Conservation (phyloP, 2,797 vertebrate genomes). For the Fratercula arctica region DNA sequence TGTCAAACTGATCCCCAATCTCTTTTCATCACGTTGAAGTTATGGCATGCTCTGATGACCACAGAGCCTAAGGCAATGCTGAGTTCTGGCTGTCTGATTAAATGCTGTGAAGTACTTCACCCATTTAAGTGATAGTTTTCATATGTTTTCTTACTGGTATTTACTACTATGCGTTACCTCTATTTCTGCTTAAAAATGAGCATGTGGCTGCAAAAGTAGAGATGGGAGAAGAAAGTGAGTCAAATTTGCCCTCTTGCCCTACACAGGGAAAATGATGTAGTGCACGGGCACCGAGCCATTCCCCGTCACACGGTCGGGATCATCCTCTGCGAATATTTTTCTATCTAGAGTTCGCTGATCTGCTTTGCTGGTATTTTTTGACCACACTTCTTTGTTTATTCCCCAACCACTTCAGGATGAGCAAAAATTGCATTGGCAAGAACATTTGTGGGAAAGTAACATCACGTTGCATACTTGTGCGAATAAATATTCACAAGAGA, state of each 20-base stretch:
- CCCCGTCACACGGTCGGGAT: not conserved
- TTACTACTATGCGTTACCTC: not conserved
- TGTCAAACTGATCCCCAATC: not conserved
- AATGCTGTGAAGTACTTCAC: not conserved
- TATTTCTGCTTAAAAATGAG: not conserved
- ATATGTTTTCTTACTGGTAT: not conserved
- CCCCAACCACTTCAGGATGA: not conserved
- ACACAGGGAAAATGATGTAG: not conserved
- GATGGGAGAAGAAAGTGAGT: not conserved
- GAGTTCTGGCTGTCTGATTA: not conserved
- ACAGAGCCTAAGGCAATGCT: not conserved
- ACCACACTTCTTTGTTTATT: conserved; percentile 38
- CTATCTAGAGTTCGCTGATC: not conserved
- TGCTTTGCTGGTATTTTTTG: not conserved
- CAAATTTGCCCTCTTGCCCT: not conserved
- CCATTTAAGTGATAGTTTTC: not conserved
- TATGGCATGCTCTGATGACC: not conserved
- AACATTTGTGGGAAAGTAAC: conserved; percentile 51
- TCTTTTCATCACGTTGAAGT: not conserved
- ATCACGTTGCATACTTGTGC: not conserved
- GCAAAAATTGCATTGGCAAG: conserved; percentile 16
- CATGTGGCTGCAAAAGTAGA: not conserved
- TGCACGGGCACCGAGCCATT: not conserved
- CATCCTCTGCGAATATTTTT: not conserved
- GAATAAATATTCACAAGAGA: conserved; percentile 38